A percentile compares a stretch with the other conserved stretches of the same genome.
Evolutionary conservation across 1,140 invertebrate genomes (phyloP).

Genomic region (Adelges cooleyi): DNA sequence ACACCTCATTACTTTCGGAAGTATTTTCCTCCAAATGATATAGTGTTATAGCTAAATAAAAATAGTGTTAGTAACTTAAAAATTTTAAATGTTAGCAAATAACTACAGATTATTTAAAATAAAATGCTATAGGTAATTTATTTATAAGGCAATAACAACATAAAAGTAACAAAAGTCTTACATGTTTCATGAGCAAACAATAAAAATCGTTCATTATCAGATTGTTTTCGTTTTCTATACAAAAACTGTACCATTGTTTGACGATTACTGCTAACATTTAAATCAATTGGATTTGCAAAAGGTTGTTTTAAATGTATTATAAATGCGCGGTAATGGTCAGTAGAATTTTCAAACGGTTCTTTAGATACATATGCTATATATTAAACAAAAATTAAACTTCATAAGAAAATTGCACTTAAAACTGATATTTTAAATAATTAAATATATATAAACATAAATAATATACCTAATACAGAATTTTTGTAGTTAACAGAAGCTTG

Average conservation of each 20-base stretch:
- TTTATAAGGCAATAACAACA: too few species aligned
- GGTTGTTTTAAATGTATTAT: neutral
- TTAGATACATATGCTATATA: conserved; percentile 3
- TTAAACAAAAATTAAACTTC: neutral
- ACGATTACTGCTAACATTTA: neutral
- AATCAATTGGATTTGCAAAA: neutral
- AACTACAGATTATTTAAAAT: too few species aligned
- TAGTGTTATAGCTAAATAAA: conserved; percentile 21
- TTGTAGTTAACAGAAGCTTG: conserved; percentile 22
- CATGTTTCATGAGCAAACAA: conserved; percentile 22
- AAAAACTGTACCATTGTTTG: conserved; percentile 26
- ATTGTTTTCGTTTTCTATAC: conserved; percentile 16
- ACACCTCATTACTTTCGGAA: conserved; percentile 6
- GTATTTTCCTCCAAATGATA: conserved; percentile 12
- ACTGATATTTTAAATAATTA: neutral
- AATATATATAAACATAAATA: neutral
- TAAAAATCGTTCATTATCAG: conserved; percentile 15
- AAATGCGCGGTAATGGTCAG: conserved; percentile 17
- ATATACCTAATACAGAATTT: conserved; percentile 19
- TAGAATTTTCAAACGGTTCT: conserved; percentile 3
- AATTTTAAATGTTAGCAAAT: too few species aligned
- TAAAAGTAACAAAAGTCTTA: conserved; percentile 3
- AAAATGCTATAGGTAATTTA: too few species aligned
- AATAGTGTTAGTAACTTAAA: neutral
- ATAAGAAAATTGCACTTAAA: too few species aligned